Evolutionary conservation across 1,140 invertebrate genomes (phyloP), one percentile per base, ranked within the genome.

Genomic region (Drosophila takahashii): DNA sequence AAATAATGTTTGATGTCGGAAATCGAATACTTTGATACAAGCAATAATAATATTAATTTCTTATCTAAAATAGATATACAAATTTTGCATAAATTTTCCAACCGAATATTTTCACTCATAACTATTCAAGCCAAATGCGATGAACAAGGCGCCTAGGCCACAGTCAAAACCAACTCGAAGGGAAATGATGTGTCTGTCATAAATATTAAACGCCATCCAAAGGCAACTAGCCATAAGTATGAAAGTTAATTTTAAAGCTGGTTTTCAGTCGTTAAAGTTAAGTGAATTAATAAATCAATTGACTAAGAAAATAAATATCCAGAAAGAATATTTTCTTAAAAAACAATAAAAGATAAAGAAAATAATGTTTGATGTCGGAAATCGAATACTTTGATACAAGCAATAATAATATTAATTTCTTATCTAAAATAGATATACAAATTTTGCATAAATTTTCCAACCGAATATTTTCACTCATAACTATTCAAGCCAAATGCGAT

Each of bases 121-220:
- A 66, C 26, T 27, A 41, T 22, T 22, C 29, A 41, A 11, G 1
- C 26, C 37, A 10, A 36, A 29, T 15, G 11, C 13, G 15, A 22
- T 47, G 39, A 22, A 48, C 39, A 39, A 44, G 66, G 48, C 66
- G 39, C 48, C 66, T 45, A 26, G 4, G 27, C 32, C 13, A 2
- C 3, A 36, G 57, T n/a, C 36, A 66, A 64, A 61, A 32, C n/a
- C 45, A 29, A 22, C 27, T 27, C 62, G 18, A 70, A 70, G 66
- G 64, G 50, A 70, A 70, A 48, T 70, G 50, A 57, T 70, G 64
- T 70, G 66, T 56, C 50, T 48, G 65, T 70, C 64, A 70, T 70
- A 70, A 70, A 70, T 70, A 70, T 70, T 70, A 70, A 70, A 57
- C 51, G 50, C 18, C 26, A 48, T 16, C 52, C 32, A 44, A 11